These are phyloP conservation scores for Tortricodes alternella DNA, from an alignment of 2,888 invertebrate species.

Conservation along the genomic window DNA sequence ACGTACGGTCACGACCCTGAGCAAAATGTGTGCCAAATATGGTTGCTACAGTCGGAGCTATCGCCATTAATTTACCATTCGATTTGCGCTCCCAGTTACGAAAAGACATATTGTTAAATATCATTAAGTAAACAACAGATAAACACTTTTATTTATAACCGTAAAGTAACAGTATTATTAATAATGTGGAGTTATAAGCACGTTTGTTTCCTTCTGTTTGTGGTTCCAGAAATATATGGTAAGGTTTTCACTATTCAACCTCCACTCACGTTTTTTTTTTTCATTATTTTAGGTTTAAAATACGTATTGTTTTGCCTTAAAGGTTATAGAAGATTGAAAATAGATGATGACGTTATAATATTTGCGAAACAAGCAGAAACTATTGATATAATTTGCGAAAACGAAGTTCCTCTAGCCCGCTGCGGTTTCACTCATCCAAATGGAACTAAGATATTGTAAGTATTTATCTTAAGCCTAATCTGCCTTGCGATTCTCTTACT, in stretches of 20 bases:
- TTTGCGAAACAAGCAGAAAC: constrained; percentile 15
- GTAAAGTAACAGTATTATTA: background rate
- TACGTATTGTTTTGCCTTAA: background rate
- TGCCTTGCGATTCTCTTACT: no score
- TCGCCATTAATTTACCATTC: background rate
- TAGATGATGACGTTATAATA: background rate
- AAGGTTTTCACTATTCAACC: background rate
- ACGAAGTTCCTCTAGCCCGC: constrained; percentile 13
- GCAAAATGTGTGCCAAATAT: background rate
- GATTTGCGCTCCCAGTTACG: background rate
- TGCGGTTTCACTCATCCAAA: constrained; percentile 28
- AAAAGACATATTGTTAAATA: background rate
- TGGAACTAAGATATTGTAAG: constrained; percentile 28
- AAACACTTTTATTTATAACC: background rate
- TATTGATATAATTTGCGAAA: constrained; percentile 19
- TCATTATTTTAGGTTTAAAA: background rate
- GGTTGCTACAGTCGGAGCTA: background rate
- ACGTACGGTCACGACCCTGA: background rate
- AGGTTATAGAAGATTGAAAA: constrained; percentile 22
- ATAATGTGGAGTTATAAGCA: background rate
- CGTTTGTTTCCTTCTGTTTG: background rate
- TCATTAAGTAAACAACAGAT: background rate
- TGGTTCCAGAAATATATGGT: background rate
- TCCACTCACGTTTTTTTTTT: background rate
- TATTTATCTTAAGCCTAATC: no score